phyloP scores from a whole-genome alignment of 2,888 invertebrate species.

The Eurytoma adleriae region DNA sequence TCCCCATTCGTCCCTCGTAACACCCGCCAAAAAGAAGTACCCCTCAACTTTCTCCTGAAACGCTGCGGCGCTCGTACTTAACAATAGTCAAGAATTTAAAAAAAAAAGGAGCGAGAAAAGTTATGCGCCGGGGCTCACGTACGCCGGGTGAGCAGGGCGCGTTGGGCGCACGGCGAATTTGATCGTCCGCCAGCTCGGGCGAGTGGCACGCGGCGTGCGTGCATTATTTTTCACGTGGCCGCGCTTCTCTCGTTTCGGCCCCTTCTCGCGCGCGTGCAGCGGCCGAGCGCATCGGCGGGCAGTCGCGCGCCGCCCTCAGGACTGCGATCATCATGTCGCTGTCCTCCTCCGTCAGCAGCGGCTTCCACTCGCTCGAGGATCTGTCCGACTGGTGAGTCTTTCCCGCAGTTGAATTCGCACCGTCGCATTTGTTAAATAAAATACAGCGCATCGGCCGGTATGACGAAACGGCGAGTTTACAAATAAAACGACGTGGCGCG shows the following conservation, averaged over 20 bases:
- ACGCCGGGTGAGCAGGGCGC: background rate
- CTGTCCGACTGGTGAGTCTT: slow-evolving; percentile 60
- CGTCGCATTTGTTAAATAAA: no score
- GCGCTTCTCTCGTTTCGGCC: slow-evolving; percentile 17
- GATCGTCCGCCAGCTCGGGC: slow-evolving; percentile 8
- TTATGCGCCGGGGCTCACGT: no score
- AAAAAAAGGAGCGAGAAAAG: no score
- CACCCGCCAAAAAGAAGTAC: no score
- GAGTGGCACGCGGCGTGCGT: slow-evolving; percentile 4
- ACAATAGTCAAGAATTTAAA: no score
- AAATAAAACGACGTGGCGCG: no score
- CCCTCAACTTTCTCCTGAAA: no score
- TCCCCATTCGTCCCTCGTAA: no score
- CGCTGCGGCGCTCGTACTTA: no score
- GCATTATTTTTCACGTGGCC: slow-evolving; percentile 41
- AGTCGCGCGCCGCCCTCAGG: slow-evolving; percentile 36
- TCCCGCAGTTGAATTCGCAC: no score
- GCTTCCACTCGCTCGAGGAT: slow-evolving; percentile 63
- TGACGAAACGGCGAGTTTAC: no score
- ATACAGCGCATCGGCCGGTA: no score
- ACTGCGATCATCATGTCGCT: slow-evolving; percentile 61
- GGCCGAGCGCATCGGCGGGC: background rate
- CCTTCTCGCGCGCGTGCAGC: background rate
- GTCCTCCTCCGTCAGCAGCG: slow-evolving; percentile 62
- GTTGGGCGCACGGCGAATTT: background rate